Conservation (phyloP, 2,113 vertebrate species). For the Gasterosteus aculeatus region DNA sequence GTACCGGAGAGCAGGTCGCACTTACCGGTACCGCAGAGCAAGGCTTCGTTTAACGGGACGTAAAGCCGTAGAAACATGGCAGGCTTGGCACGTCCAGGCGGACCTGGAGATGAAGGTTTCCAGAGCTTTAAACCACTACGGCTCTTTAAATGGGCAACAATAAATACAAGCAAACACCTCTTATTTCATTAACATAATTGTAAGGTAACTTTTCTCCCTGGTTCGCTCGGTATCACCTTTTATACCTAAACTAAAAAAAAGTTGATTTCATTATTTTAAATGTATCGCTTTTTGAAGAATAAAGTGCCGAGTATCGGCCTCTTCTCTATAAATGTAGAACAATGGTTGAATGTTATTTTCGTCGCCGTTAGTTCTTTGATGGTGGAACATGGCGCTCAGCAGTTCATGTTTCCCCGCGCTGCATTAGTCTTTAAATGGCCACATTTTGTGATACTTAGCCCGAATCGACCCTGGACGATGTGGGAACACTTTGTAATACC, state of each 20-base stretch:
- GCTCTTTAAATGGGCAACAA: background rate
- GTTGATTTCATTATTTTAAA: constrained; percentile 7
- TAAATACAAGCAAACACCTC: background rate
- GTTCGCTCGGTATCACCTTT: background rate
- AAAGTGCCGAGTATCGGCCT: background rate
- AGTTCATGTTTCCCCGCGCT: no score
- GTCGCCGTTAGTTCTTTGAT: background rate
- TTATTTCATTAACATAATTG: background rate
- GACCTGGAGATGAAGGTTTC: background rate
- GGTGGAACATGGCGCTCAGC: background rate
- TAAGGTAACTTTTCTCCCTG: constrained; percentile 1
- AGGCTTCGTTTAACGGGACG: background rate
- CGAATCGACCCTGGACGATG: background rate
- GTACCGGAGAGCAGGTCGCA: no score
- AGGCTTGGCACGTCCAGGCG: background rate
- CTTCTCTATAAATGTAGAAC: background rate
- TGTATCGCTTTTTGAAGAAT: no score
- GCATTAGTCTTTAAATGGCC: background rate
- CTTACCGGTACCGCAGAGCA: no score
- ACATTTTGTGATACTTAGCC: background rate
- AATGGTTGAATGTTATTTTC: background rate
- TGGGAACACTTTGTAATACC: background rate
- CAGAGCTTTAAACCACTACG: accelerated
- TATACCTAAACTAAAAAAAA: background rate
- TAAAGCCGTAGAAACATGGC: background rate